Conservation (phyloP, 2,113 vertebrate genomes). For the Chroicocephalus ridibundus region DNA sequence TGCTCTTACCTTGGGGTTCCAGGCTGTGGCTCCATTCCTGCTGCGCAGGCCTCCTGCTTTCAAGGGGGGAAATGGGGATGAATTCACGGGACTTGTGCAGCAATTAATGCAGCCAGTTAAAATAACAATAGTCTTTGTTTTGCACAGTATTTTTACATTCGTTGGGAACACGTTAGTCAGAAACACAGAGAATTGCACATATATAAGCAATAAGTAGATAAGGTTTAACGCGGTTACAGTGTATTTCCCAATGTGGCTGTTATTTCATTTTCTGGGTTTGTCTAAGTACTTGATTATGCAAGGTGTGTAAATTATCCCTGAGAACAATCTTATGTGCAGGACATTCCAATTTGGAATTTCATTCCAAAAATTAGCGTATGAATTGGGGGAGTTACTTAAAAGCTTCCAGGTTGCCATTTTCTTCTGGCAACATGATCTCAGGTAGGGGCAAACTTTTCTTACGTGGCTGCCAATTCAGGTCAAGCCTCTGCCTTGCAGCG, state of each 20-base stretch:
- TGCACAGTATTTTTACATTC: neutral
- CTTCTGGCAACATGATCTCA: neutral
- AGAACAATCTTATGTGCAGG: neutral
- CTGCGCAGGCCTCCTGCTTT: neutral
- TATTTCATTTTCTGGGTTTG: neutral
- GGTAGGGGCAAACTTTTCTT: fast-evolving
- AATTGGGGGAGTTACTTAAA: neutral
- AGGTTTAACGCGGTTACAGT: neutral
- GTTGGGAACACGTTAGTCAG: neutral
- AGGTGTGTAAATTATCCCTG: neutral
- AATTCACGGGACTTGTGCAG: neutral
- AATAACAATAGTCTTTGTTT: neutral
- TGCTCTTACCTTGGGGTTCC: neutral
- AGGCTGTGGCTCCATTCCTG: neutral
- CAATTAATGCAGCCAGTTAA: neutral
- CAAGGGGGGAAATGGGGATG: neutral
- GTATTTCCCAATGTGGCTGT: neutral
- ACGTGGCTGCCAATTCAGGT: fast-evolving
- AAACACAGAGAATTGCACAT: neutral
- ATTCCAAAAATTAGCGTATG: neutral
- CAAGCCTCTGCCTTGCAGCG: fast-evolving
- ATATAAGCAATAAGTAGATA: neutral
- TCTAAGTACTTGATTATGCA: neutral
- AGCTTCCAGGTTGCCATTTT: neutral
- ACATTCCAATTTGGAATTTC: neutral